Percentiles rank a stretch among this genome's conserved stretches.
Evolutionary conservation across 2,113 vertebrate species (phyloP).

Genomic region (Sterrhoptilus dennistouni): DNA sequence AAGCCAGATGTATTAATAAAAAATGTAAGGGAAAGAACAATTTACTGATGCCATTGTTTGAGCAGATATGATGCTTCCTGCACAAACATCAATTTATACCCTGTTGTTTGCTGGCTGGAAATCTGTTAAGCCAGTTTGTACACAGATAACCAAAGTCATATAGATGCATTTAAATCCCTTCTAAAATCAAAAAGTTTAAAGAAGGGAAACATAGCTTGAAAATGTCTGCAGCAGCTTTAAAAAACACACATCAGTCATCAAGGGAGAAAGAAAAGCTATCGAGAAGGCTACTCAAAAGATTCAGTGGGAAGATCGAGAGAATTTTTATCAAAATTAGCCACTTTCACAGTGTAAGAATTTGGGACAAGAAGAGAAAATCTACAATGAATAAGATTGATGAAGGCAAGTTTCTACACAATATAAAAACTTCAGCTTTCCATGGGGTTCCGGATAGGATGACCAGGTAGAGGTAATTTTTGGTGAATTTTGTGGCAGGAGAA

Average conservation of each 20-base stretch:
- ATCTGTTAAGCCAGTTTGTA: slow-evolving; percentile 61
- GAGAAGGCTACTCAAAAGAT: background rate
- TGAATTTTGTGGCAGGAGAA: background rate
- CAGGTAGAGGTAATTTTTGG: background rate
- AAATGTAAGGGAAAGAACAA: background rate
- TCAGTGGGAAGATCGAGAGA: background rate
- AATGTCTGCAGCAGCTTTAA: background rate
- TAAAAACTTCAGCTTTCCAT: background rate
- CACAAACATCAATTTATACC: slow-evolving; percentile 46
- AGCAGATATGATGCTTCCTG: slow-evolving; percentile 38
- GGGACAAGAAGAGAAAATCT: background rate
- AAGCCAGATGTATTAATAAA: background rate
- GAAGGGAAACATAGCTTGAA: background rate
- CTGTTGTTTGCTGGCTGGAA: background rate
- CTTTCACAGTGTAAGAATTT: background rate
- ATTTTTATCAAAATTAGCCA: background rate
- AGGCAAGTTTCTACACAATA: background rate
- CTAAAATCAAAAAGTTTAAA: background rate
- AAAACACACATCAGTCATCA: background rate
- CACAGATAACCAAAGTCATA: slow-evolving; percentile 2
- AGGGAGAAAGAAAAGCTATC: background rate
- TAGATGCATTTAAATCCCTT: background rate
- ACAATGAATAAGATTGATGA: background rate
- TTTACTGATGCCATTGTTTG: slow-evolving; percentile 1
- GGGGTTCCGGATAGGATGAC: background rate